Base-by-base conservation (phyloP, 2,113 vertebrate species). In the Anguilla rostrata region DNA sequence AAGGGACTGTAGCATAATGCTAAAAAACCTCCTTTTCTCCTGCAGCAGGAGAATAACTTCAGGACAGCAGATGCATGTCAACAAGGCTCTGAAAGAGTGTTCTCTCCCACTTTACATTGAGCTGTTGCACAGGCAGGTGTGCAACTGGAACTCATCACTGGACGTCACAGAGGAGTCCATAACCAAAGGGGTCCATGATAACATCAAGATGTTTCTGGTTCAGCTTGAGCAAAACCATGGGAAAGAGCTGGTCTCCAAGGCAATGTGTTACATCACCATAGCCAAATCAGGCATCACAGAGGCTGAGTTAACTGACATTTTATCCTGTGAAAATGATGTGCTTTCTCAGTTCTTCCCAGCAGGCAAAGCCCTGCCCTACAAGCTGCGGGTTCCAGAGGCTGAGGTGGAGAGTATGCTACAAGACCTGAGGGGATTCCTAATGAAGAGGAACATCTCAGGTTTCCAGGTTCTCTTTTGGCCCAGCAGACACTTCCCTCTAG, bases 31-130 rank as follows among this genome's bases (percentile, higher is more conserved):
- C 41, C 93, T 96, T 60, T 87, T 80, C n/a, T 16, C 78, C 9
- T 92, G 90, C 29, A 91, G 93, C 39, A 94, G 95, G 90, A 95
- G 84, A 86, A 94, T 97, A 75, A 97, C 96, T 0, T 96, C 96
- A 1, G 96, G 96, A 56, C 96, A 97, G 83, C 96, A 96, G 88
- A 88, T 90, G 16, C 92, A 95, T 88, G 92, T 96, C 26, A 96
- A 96, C 90, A 88, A 90, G 88, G 95, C 94, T 9, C 88, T 97
- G 71, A 91, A 85, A 78, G 90, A 92, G 78, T 95, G 94, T 40
- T 8, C 91, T 82, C 91, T 95, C 16, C 84, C 92, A 0, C 90
- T 97, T 84, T 96, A 95, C 88, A 81, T 95, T 90, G 93, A 91
- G 49, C 88, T 96, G 89, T 86, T 96, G 91, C 94, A 93, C 11